phyloP scores from a whole-genome alignment of 2,113 vertebrate species.

The Butorides virescens region DNA sequence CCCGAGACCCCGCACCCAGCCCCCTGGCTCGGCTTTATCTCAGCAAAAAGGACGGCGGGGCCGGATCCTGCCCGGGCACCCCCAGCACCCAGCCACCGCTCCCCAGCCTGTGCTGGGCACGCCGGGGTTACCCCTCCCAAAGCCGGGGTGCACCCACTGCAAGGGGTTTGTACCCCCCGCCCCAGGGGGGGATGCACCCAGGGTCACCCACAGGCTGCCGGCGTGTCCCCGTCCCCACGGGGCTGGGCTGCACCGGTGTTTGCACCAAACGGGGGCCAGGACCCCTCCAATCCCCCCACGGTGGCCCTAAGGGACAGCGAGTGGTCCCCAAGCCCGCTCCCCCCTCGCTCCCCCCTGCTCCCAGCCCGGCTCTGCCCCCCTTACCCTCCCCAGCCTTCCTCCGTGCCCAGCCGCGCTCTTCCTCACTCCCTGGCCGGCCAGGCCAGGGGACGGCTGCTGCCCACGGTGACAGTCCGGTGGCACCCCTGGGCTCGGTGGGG shows the following conservation, averaged over 20 bases:
- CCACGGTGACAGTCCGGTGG: rapidly evolving
- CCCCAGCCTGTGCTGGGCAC: not conserved
- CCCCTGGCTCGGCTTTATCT: not conserved
- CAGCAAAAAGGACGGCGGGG: not conserved
- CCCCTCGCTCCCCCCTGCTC: not conserved
- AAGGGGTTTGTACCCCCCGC: too few relatives aligned
- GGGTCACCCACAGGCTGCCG: not conserved
- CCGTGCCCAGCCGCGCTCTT: not conserved
- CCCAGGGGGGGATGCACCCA: not conserved
- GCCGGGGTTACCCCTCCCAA: not conserved
- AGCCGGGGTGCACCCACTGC: not conserved
- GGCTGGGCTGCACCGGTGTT: not conserved
- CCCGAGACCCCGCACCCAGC: not conserved
- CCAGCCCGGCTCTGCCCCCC: not conserved
- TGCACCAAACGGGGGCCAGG: not conserved
- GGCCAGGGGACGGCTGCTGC: not conserved
- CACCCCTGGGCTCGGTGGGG: not conserved
- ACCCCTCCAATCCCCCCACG: not conserved
- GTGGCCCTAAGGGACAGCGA: not conserved
- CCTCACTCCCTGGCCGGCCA: not conserved
- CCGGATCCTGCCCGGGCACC: not conserved
- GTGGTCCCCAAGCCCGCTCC: not conserved
- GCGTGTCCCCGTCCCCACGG: rapidly evolving
- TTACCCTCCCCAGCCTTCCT: not conserved
- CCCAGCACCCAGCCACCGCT: not conserved